These are phyloP conservation scores for Alces alces DNA, from an alignment of 2,113 vertebrate genomes.

Conservation along the genomic window DNA sequence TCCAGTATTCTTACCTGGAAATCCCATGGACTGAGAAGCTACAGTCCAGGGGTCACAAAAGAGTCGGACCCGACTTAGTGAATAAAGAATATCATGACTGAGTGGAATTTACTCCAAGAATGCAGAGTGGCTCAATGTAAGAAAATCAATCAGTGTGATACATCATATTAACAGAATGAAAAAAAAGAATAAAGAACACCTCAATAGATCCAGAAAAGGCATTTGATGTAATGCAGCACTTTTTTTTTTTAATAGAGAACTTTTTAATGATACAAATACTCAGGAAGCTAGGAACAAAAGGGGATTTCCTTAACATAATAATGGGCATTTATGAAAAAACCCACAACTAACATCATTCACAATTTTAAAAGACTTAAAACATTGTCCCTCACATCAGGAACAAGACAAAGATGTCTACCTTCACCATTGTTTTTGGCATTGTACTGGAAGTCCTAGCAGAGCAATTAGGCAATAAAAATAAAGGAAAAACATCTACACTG, in stretches of 20 bases:
- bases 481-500: neutral
- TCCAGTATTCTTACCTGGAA: neutral
- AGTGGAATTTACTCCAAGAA: neutral
- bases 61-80: neutral
- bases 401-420: neutral
- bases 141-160: neutral
- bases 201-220: neutral
- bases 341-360: neutral
- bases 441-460: neutral
- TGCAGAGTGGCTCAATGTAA: neutral
- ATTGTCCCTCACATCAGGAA: neutral
- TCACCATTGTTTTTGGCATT: neutral
- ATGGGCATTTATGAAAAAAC: neutral
- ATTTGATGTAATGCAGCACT: neutral
- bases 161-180: neutral
- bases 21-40: neutral
- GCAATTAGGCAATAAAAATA: neutral
- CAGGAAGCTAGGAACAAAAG: neutral
- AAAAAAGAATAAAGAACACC: neutral
- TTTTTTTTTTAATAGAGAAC: neutral
- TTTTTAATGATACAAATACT: neutral
- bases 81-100: neutral
- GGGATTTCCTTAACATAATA: neutral
- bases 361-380: neutral
- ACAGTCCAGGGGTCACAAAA: neutral